Evolutionary conservation across 2,113 vertebrate species (phyloP).

Genomic region (Candoia aspera): DNA sequence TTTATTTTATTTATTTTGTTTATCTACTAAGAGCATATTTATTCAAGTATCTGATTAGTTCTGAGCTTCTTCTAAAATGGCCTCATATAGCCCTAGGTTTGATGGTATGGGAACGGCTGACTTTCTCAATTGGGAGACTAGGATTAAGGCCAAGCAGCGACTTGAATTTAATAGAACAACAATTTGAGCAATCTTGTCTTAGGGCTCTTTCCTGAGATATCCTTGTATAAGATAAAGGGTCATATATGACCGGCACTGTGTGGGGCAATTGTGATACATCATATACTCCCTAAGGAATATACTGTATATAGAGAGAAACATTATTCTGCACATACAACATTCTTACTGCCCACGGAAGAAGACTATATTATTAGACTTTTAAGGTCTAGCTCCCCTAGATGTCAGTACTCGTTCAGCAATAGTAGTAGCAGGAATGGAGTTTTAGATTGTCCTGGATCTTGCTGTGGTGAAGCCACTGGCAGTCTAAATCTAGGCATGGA

Average conservation of each 20-base stretch:
- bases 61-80: no score
- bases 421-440: background rate
- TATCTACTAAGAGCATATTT: no score
- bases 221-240: background rate
- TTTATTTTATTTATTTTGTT: no score
- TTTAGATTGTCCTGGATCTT: background rate
- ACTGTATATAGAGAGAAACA: background rate
- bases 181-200: background rate
- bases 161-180: background rate
- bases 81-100: no score
- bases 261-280: background rate
- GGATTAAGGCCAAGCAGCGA: background rate
- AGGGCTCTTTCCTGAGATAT: background rate
- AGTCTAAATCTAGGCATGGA: background rate
- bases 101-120: no score
- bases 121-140: no score
- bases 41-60: no score
- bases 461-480: background rate
- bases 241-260: background rate
- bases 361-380: background rate
- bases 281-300: background rate
- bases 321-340: background rate
- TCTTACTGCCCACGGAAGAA: background rate
- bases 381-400: background rate
- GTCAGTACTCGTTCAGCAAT: background rate